phyloP scores from a whole-genome alignment of 2,797 vertebrate species.

The Tolypeutes matacus region DNA sequence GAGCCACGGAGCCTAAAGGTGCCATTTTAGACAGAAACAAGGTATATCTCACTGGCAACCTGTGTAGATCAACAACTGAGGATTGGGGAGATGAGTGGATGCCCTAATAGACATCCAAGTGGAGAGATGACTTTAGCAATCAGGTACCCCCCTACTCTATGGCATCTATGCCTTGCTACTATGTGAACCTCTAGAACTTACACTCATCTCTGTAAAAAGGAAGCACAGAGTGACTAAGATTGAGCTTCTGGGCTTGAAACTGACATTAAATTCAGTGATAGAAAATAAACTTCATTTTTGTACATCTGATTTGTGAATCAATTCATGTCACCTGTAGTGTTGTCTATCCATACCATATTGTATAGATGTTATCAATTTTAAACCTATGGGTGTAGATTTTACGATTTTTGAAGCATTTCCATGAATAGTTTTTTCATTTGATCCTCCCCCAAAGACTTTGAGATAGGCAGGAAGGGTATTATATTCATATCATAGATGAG shows the following conservation, averaged over 20 bases:
- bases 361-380: not conserved
- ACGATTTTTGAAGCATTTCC: constrained; percentile 34
- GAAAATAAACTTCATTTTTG: not conserved
- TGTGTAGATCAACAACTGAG: not conserved
- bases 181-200: not conserved
- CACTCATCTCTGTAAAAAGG: not conserved
- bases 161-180: too few species aligned
- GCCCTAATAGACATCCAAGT: not conserved
- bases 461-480: not conserved
- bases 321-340: not conserved
- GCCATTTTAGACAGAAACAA: not conserved
- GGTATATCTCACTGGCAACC: not conserved
- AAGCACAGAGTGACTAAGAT: not conserved
- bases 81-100: rapidly evolving
- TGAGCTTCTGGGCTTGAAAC: not conserved
- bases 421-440: not conserved
- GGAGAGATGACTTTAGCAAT: not conserved
- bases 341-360: not conserved
- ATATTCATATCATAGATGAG: not conserved
- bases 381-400: not conserved
- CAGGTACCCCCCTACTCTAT: not conserved
- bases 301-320: not conserved
- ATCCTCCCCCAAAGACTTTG: not conserved
- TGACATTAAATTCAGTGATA: not conserved
- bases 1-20: not conserved